Evolutionary conservation across 2,113 vertebrate genomes (phyloP).

Genomic region (Notiomystis cincta): DNA sequence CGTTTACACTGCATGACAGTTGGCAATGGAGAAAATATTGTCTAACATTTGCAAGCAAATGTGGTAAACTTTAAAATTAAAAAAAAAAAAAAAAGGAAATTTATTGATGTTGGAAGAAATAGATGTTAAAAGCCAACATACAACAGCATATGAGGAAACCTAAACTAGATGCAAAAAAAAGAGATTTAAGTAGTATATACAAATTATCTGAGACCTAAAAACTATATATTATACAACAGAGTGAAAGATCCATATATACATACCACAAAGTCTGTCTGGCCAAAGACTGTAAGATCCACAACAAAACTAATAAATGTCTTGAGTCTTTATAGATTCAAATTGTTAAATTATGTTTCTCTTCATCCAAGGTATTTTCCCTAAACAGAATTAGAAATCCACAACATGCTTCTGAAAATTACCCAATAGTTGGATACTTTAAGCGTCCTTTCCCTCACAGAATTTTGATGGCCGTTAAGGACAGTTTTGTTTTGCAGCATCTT

Average conservation of each 20-base stretch:
- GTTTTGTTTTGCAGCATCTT: background rate
- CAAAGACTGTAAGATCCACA: background rate
- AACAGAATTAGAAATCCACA: background rate
- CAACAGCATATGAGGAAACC: background rate
- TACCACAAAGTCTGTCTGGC: background rate
- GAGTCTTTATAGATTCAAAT: background rate
- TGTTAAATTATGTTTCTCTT: background rate
- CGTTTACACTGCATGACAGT: background rate
- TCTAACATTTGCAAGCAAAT: background rate
- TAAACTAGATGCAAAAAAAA: background rate
- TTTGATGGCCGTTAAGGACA: background rate
- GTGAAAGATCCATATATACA: background rate
- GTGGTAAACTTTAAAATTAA: background rate
- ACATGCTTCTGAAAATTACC: background rate
- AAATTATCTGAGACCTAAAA: background rate
- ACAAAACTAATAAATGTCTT: background rate
- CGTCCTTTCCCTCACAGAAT: background rate
- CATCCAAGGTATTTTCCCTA: background rate
- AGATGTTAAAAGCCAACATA: background rate
- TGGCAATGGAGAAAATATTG: background rate
- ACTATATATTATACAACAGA: background rate
- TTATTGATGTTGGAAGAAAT: background rate
- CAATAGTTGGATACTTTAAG: background rate
- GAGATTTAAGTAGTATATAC: background rate
- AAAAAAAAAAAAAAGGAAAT: background rate